phyloP scores from a whole-genome alignment of 1,140 invertebrate species.

The Trichoplusia ni region DNA sequence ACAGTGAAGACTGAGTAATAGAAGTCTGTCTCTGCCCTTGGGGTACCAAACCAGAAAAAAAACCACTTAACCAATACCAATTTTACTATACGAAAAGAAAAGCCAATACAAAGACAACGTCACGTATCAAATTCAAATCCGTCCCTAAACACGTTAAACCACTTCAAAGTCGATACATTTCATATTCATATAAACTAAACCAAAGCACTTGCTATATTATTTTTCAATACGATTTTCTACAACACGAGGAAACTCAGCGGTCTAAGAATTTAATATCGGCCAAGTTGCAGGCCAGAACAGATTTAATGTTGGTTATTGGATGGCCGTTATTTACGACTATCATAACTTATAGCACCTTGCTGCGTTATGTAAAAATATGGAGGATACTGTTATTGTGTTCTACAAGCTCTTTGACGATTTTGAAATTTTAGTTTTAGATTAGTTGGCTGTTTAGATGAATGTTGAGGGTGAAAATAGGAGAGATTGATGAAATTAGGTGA shows the following conservation, averaged over 20 bases:
- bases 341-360: constrained; percentile 38
- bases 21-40: too few relatives aligned
- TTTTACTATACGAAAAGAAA: too few relatives aligned
- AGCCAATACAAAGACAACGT: too few relatives aligned
- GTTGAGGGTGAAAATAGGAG: too few relatives aligned
- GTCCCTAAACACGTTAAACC: neutral
- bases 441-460: too few relatives aligned
- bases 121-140: constrained; percentile 14
- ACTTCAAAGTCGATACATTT: neutral
- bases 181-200: constrained; percentile 25
- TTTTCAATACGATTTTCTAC: constrained; percentile 22
- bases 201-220: neutral
- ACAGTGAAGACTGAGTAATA: too few relatives aligned
- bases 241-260: constrained; percentile 31
- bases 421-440: too few relatives aligned
- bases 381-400: constrained; percentile 3
- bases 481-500: too few relatives aligned
- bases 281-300: constrained; percentile 16
- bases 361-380: constrained; percentile 31
- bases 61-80: too few relatives aligned
- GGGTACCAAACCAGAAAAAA: too few relatives aligned
- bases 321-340: constrained; percentile 49
- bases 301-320: constrained; percentile 45
- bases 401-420: too few relatives aligned
- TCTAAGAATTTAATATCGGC: constrained; percentile 49